Base-by-base conservation (phyloP, 2,113 vertebrate species). In the Meriones unguiculatus region DNA sequence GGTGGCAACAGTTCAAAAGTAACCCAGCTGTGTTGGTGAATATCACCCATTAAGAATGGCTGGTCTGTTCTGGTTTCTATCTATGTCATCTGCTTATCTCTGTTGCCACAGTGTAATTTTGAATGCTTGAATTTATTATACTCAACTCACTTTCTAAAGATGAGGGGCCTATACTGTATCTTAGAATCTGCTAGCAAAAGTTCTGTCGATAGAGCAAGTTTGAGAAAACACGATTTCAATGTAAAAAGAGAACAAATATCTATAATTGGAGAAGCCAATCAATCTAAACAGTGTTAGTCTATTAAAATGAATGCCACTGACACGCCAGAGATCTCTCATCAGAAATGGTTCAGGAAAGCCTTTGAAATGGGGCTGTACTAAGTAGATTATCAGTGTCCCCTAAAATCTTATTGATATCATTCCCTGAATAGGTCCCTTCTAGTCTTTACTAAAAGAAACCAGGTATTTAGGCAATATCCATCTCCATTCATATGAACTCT, bases 191-290 rank as follows among this genome's bases (percentile, higher is more conserved):
- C 46, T 92, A 28, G 95, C 80, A 89, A 73, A 93, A 94, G 70
- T 76, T 57, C 41, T 41, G 32, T 85, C 32, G 9, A 85, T 81
- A 90, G 64, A 67, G 46, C 28, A 38, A 95, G 89, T 93, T 38
- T 87, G 78, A 95, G 57, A 85, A 84, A 96, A 95, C 32, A 89
- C 12, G 41, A 91, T 87, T 93, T 96, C 80, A 94, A 93, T 30
- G 62, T 73, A 93, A 93, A 94, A 95, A 93, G 69, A 94, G 67
- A 93, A 17, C 65, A 90, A 91, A 2, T 65, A 7, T 82, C 75
- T 88, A 57, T 57, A 95, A 80, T 85, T 12, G 28, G 78, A 90
- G 95, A 96, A 80, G 24, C 24, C 90, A 92, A 89, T 89, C 95
- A 89, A 89, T 35, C 70, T 50, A 75, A 93, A 86, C 73, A 92